Evolutionary conservation across 2,113 vertebrate species (phyloP), one percentile per base, ranked within the genome.

Genomic region (Podarcis muralis): DNA sequence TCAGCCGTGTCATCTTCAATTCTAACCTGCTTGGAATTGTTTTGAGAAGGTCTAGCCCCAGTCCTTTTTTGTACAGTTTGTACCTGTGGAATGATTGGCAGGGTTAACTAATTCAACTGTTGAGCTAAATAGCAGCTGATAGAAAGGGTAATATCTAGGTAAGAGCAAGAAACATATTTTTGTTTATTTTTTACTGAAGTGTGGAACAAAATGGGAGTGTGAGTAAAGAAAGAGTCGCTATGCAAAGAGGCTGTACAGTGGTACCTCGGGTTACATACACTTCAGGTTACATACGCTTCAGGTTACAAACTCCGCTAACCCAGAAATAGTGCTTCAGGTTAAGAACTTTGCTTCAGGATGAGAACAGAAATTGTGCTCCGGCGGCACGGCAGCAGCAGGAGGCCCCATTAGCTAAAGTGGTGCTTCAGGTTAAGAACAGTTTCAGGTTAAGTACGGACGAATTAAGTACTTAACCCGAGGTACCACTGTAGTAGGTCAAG

Each of bases 161-260:
- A 76, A 81, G 82, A 78, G 74, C 23, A 83, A 69, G 68, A 78
- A 87, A 74, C 15, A 78, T 80, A 35, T 78, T 18, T 87, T 68
- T 75, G 79, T 22, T 1, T 0, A 12, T 80, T 88, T 62, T 23
- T 3, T 62, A 84, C 57, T 77, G 1, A 40, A 75, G 30, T 11
- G 2, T 53, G 48, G 40, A 35, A 30, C 53, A 25, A 40, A 86
- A 43, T 1, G 1, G 6, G 65, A 74, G 20, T n/a, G 53, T 72
- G 37, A 43, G 2, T 43, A 71, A 74, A 32, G 20, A 82, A 32
- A 48, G 48, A 77, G 35, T 25, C n/a, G 8, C 74, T 68, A 8
- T 6, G 11, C 53, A 43, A 25, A 65, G 16, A 43, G 4, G 25
- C 68, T 75, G 43, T 43, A 43, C 6, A 43, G 43, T 43, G 43